Evolutionary conservation across 1,140 invertebrate genomes (phyloP), one percentile per base, ranked within the genome.

Genomic region (Drosophila nannoptera): DNA sequence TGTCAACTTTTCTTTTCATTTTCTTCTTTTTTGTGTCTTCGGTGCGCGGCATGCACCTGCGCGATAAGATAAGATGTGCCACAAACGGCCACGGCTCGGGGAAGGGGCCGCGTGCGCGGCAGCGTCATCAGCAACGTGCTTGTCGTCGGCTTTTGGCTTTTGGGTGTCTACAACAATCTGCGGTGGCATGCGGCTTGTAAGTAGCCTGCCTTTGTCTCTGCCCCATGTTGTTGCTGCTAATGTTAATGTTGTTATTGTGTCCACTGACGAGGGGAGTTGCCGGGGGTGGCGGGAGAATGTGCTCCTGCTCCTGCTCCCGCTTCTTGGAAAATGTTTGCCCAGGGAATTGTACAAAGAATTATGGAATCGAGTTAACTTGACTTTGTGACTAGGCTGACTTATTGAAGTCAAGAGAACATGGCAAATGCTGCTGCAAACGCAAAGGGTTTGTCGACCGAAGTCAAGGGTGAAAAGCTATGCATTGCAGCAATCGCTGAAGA

Each of bases 131-230:
- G 12, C 43, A 66, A 31, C 22, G 52, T 43, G 14, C 38, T 43
- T 36, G 66, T 60, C 58, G 53, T 46, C 67, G 31, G 50, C 69
- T 60, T 70, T 67, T 59, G 62, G 65, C 58, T 71, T 71, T 71
- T 45, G 55, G 49, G 56, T 60, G 69, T 55, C 63, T 62, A 54
- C 67, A 22, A 22, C 22, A 74, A 68, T 62, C 76, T 76, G 74
- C 58, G 73, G 78, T 77, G 76, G 69, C 78, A 73, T 76, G 76
- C 77, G 80, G 81, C 80, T 80, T 83, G 80, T 86, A 83, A 86
- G 80, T 83, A 83, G 80, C 80, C 54, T 63, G 76, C 76, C 81
- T 80, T 81, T 81, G 77, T 81, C 69, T 76, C 36, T 55, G 48
- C 31, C 31, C 7, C 31, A 50, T 61, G 31, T 60, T 54, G 22